Evolutionary conservation across 2,113 vertebrate species (phyloP), one percentile per base, ranked within the genome.

Genomic region (Lophius piscatorius): DNA sequence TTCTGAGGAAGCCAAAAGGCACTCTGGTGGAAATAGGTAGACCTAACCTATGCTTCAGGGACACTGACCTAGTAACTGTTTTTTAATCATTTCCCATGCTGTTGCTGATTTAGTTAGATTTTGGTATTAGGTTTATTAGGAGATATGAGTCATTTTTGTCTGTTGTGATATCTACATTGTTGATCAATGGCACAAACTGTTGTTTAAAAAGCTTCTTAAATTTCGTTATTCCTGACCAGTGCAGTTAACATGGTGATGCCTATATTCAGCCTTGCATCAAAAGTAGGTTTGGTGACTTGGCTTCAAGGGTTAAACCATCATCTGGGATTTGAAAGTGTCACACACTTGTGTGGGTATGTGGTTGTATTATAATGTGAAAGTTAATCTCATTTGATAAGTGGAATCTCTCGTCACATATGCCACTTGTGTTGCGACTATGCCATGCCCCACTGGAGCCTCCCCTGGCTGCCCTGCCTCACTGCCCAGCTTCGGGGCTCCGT

Each of bases 401-500:
- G 66, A 85, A 64, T 85, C 76, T 78, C 80, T 51, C 59, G 38
- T 74, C 76, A 71, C 80, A 76, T 85, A 76, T 84, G 85, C 84
- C 76, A 65, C 76, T 84, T 67, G 68, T 76, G 80, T 77, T 84
- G 74, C 58, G 74, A 69, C 73, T 76, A 59, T 72, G 76, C 57
- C 70, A 72, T 49, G 54, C 54, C 67, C 74, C 56, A 29, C n/a
- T 44, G 6, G 66, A 71, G 67, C 45, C 74, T 64, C 58, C 55
- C 47, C 47, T 24, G 45, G 58, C 87, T 81, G 52, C 55, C 72
- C 78, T 83, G 84, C 86, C 77, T 86, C 71, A 52, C 73, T 83
- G 83, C 71, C 88, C 88, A 88, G 83, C 81, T 88, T 70, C 80
- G 60, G 86, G 81, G 83, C 82, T 82, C 76, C 28, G 46, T 87